Conservation (phyloP, 2,113 vertebrate genomes). For the Forbesichthys agassizii region DNA sequence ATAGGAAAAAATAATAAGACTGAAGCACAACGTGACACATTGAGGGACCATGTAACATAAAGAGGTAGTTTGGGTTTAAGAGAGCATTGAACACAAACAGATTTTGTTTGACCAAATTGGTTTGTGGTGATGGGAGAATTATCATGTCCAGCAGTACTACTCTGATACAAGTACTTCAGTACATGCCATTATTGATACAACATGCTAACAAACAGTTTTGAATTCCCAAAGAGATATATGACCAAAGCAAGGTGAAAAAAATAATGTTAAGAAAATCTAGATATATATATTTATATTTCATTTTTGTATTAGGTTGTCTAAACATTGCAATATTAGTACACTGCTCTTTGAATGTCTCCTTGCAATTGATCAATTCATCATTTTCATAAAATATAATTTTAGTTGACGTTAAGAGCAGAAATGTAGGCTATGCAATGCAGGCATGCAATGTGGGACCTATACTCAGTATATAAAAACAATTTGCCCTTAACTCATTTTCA, state of each 20-base stretch:
- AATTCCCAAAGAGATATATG: not conserved
- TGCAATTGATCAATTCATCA: conserved; percentile 28
- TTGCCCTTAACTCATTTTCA: too few relatives aligned
- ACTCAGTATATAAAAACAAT: conserved; percentile 38
- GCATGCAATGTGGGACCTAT: conserved; percentile 1
- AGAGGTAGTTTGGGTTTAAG: conserved; percentile 68
- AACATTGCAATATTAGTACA: conserved; percentile 17
- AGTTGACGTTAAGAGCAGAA: conserved; percentile 47
- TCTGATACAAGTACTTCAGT: not conserved
- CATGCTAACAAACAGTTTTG: not conserved
- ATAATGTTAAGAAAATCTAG: conserved; percentile 7
- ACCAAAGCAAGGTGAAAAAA: not conserved
- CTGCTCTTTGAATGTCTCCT: conserved; percentile 34
- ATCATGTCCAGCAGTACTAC: not conserved
- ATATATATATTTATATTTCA: conserved; percentile 8
- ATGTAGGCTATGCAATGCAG: conserved; percentile 44
- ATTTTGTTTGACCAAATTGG: conserved; percentile 4
- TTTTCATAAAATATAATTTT: conserved; percentile 26
- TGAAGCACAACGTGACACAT: conserved; percentile 52
- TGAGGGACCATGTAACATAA: conserved; percentile 26
- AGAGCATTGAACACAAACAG: conserved; percentile 45
- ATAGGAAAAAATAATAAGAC: conserved; percentile 40
- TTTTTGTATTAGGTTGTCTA: not conserved
- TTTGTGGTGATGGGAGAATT: conserved; percentile 2
- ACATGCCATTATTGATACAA: not conserved